Conservation (phyloP, 2,113 vertebrate genomes). For the Tyto alba region DNA sequence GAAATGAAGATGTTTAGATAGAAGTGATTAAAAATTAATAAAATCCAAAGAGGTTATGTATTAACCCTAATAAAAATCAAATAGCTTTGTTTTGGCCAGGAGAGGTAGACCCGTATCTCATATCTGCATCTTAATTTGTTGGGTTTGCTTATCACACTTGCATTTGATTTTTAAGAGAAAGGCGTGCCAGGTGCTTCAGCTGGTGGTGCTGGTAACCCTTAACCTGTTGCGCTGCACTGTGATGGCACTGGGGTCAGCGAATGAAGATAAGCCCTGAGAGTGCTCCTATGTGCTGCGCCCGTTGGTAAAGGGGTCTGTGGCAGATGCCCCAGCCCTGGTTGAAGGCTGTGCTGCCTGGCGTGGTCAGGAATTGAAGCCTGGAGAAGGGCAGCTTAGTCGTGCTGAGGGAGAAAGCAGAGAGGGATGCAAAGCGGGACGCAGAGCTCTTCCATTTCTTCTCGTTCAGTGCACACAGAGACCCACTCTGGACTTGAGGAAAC, state of each 20-base stretch:
- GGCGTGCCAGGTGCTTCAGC: background rate
- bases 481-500: background rate
- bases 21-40: background rate
- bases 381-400: background rate
- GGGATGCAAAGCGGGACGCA: background rate
- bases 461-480: background rate
- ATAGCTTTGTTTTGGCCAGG: background rate
- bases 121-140: background rate
- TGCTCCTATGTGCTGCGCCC: accelerated
- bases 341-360: background rate
- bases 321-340: background rate
- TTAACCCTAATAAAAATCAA: slow-evolving; percentile 20
- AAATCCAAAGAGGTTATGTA: background rate
- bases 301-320: accelerated
- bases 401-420: background rate
- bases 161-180: background rate
- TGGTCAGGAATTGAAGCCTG: background rate
- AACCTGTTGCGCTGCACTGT: background rate
- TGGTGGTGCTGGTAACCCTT: background rate
- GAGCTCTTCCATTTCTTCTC: background rate
- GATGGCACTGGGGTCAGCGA: background rate
- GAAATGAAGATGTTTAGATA: background rate
- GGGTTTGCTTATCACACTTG: background rate
- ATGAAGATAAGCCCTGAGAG: background rate
- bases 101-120: background rate